Evolutionary conservation across 2,113 vertebrate genomes (phyloP), one percentile per base, ranked within the genome.

Genomic region (Dascyllus trimaculatus): DNA sequence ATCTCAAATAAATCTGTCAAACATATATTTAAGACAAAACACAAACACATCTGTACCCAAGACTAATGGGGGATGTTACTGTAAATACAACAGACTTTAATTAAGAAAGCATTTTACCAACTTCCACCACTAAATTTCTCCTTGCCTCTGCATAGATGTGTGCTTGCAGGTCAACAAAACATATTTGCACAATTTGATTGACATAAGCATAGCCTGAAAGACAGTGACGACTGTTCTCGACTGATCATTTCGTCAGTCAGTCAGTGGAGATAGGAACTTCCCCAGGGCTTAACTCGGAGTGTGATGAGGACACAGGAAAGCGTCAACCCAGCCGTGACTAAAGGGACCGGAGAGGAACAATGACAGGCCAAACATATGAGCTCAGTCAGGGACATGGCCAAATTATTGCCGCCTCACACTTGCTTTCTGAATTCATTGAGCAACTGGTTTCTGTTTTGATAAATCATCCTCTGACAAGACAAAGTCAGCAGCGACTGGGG

Each of bases 331-430:
- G 79, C 88, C 83, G 88, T 91, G 85, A 93, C 81, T 93, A 93
- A 93, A 87, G 76, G 85, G 89, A 67, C 91, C 84, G 82, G 71
- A 85, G 51, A 62, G 52, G 75, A 89, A 93, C 94, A 95, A 94
- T 92, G 91, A 85, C 85, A 93, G 85, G 91, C 89, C 84, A 94
- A 95, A 95, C 94, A 95, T 66, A 94, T 95, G 94, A 95, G 89
- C 89, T 95, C 94, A 95, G 80, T 32, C 40, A 78, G 80, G 82
- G 85, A 84, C 60, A 45, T 38, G 69, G 83, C 43, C 89, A 88
- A 85, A 91, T 81, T 85, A 89, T 84, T 86, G 54, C 71, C 52
- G 78, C 80, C 86, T 88, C 84, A 83, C 86, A 86, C 83, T 82
- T 72, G 77, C 79, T 71, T 56, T 88, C 52, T 83, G 78, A 82